phyloP scores from a whole-genome alignment of 2,888 invertebrate genomes.

The Nephrotoma guestfalica region DNA sequence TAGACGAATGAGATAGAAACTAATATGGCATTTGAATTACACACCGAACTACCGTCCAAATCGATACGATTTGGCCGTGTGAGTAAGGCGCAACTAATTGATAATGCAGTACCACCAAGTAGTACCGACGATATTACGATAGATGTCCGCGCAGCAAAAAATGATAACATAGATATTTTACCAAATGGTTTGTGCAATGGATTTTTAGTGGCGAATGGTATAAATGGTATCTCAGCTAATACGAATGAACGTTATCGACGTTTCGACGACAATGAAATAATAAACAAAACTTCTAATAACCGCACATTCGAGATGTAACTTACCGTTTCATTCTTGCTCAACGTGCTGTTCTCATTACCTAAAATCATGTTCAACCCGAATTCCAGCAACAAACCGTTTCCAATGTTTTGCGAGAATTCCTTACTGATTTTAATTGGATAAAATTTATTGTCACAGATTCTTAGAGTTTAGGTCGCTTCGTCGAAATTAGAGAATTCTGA shows the following conservation, averaged over 20 bases:
- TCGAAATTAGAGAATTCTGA: too few species aligned
- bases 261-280: neutral
- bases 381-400: too few species aligned
- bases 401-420: too few species aligned
- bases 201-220: neutral
- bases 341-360: too few species aligned
- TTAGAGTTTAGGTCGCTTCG: too few species aligned
- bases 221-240: neutral
- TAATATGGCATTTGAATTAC: slow-evolving; percentile 3
- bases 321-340: too few species aligned
- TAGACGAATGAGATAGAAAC: neutral
- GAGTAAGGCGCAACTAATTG: neutral
- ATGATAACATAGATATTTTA: neutral
- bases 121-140: neutral
- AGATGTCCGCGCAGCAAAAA: neutral
- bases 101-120: neutral
- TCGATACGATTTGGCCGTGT: neutral
- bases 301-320: too few species aligned
- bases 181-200: neutral
- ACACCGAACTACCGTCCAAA: neutral
- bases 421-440: too few species aligned
- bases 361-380: too few species aligned
- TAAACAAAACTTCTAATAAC: too few species aligned
- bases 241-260: neutral
- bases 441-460: too few species aligned